Conservation (phyloP, 2,797 vertebrate genomes). For the Pempheris klunzingeri region DNA sequence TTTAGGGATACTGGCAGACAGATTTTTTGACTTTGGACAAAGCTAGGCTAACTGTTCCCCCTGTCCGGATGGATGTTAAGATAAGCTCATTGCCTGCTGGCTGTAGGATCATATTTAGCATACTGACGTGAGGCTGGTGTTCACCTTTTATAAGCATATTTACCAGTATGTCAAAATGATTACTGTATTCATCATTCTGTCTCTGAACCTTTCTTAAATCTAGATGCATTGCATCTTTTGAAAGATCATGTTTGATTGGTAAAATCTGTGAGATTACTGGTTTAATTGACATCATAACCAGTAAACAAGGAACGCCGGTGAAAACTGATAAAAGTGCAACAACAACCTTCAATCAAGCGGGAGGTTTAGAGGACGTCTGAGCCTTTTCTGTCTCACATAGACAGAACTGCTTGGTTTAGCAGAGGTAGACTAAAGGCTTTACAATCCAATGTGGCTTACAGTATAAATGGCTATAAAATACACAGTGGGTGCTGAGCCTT, state of each 20-base stretch:
- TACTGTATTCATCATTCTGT: not conserved
- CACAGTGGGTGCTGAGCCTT: not conserved
- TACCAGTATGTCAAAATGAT: not conserved
- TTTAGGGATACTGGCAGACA: not conserved
- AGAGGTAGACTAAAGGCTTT: not conserved
- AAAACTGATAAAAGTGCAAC: no score
- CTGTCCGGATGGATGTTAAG: not conserved
- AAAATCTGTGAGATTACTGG: no score
- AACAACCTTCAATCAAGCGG: no score
- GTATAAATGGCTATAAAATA: not conserved
- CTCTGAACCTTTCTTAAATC: not conserved
- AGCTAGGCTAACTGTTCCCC: not conserved
- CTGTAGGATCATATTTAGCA: not conserved
- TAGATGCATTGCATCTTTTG: not conserved
- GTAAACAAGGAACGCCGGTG: no score
- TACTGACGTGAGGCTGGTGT: not conserved
- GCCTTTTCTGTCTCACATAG: not conserved
- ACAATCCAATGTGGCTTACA: not conserved
- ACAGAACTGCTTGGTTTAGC: no score
- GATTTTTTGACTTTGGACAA: constrained; percentile 17
- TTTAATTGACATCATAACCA: no score
- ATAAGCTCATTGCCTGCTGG: not conserved
- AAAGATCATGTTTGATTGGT: no score
- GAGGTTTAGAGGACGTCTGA: not conserved
- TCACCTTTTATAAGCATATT: constrained; percentile 3